Evolutionary conservation across 1,140 invertebrate genomes (phyloP).

Genomic region (Sinella curviseta): DNA sequence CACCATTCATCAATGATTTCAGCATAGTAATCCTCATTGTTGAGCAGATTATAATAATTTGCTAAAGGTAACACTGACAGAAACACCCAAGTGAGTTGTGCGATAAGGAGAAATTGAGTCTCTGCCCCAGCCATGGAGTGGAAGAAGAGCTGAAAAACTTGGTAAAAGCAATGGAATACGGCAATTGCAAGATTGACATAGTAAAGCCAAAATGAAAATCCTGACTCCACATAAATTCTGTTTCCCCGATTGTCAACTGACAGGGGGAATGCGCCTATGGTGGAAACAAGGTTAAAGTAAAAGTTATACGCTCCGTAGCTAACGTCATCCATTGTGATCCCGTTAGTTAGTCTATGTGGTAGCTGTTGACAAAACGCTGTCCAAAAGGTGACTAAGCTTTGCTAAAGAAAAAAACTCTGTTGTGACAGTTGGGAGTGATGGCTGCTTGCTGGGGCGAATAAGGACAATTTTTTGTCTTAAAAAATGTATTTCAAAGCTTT

Average conservation of each 20-base stretch:
- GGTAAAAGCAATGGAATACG: neutral
- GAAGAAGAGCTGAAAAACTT: slow-evolving; percentile 11
- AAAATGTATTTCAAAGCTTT: no score
- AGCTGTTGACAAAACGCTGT: no score
- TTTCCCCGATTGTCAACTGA: neutral
- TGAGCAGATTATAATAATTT: neutral
- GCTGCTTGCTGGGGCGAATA: no score
- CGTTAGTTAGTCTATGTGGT: no score
- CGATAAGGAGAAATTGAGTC: neutral
- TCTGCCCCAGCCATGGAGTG: neutral
- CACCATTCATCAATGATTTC: slow-evolving; percentile 22
- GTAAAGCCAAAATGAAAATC: slow-evolving; percentile 7
- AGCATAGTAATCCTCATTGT: slow-evolving; percentile 10
- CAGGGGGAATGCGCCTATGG: slow-evolving; percentile 1
- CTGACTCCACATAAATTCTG: neutral
- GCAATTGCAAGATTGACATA: neutral
- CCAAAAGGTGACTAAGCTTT: no score
- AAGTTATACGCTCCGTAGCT: slow-evolving; percentile 17
- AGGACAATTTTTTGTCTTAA: no score
- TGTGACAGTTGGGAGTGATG: no score
- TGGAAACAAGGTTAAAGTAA: neutral
- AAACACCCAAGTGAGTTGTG: slow-evolving; percentile 1
- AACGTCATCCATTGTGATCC: slow-evolving; percentile 7
- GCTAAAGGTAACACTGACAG: neutral
- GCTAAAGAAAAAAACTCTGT: no score